Base-by-base conservation (phyloP, 1,140 invertebrate genomes). In the Listronotus oregonensis region DNA sequence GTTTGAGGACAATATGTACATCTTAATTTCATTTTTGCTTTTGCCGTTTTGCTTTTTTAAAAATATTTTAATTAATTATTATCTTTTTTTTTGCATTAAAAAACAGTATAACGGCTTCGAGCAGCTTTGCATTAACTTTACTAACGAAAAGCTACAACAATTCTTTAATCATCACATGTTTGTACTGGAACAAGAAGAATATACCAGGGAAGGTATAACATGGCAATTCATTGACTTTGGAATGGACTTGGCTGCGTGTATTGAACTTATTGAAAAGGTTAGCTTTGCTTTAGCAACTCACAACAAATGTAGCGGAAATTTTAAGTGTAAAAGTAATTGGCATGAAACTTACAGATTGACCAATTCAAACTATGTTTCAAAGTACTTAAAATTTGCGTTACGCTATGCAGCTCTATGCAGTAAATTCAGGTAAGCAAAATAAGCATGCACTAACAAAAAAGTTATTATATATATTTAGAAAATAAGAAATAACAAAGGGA, bases 91-190 rank as follows among this genome's bases (percentile, higher is more conserved):
- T 60, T 31, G 12, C 11, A 50, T 10, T 18, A 14, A 14, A 9
- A 32, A 78, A 76, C 85, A 95, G 92, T 94, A 84, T 85, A 98
- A 98, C 85, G 94, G 94, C 80, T 98, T 98, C 84, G 96, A 98
- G 83, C 96, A 98, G 87, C 88, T 99, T 83, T 92, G 96, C 86
- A 98, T 98, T 90, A 97, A 98, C 88, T 97, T 96, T 84, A 97
- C 95, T 82, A 97, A 97, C 82, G 94, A 97, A 82, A 95, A 96
- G 84, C 87, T 97, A 66, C 95, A 97, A 84, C 94, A 97, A 84
- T 97, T 97, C 86, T 97, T 97, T 89, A 96, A 97, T 84, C 94
- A 97, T 83, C 93, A 96, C 88, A 97, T 97, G 95, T 97, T 97
- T 83, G 94, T 97, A 68, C 86, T 96, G 78, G 95, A 97, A 83